Percentiles rank a stretch among this genome's conserved stretches.
phyloP scores from a whole-genome alignment of 2,797 vertebrate species.

The Melanotaenia boesemani region DNA sequence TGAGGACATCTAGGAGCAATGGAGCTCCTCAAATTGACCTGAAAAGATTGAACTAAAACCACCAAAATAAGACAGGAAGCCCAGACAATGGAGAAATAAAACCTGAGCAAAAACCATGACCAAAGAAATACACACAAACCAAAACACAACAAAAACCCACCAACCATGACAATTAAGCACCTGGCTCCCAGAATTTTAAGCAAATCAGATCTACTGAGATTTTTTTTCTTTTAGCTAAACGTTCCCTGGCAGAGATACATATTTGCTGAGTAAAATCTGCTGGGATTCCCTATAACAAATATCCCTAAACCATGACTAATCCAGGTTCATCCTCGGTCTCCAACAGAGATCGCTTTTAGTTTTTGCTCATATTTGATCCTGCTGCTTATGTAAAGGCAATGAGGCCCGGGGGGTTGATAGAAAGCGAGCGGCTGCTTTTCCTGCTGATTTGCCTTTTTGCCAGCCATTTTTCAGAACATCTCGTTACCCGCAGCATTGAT shows the following conservation, averaged over 20 bases:
- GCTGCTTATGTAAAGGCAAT: conserved; percentile 32
- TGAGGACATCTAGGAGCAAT: too few relatives aligned
- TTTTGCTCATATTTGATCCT: conserved; percentile 24
- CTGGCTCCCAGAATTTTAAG: not conserved
- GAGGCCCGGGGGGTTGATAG: conserved; percentile 11
- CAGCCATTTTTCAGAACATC: conserved; percentile 51
- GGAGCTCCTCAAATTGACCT: too few relatives aligned
- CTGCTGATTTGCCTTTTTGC: conserved; percentile 47
- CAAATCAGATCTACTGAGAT: not conserved
- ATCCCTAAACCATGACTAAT: conserved; percentile 64
- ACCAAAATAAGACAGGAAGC: too few relatives aligned
- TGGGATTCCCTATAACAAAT: conserved; percentile 57
- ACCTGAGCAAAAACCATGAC: too few relatives aligned
- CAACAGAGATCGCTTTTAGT: conserved; percentile 40
- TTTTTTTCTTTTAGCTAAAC: not conserved
- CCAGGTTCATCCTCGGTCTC: conserved; percentile 57
- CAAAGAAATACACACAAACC: too few relatives aligned
- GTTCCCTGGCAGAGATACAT: conserved; percentile 21
- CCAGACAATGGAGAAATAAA: too few relatives aligned
- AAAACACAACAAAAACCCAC: too few relatives aligned
- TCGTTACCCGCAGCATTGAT: conserved; percentile 51
- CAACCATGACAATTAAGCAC: too few relatives aligned
- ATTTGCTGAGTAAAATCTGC: conserved; percentile 48
- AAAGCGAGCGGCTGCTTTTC: conserved; percentile 33
- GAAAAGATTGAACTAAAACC: too few relatives aligned